These are phyloP conservation scores for Rhagium mordax DNA, from an alignment of 2,888 invertebrate genomes.

Conservation along the genomic window DNA sequence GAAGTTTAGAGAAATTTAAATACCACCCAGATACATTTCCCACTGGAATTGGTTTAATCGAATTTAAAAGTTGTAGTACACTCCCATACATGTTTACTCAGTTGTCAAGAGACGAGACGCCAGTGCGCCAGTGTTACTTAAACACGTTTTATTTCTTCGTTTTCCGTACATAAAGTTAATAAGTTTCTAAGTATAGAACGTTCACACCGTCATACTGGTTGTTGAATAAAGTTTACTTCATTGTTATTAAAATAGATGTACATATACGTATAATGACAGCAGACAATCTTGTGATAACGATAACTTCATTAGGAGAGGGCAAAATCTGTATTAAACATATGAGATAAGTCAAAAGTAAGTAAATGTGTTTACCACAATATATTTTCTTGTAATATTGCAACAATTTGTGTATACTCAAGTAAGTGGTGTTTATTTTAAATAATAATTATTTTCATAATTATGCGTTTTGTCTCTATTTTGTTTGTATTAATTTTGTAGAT, in stretches of 20 bases:
- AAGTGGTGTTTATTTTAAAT: background rate
- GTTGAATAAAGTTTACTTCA: background rate
- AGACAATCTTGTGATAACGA: slow-evolving; percentile 18
- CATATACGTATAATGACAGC: slow-evolving; percentile 5
- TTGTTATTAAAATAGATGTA: background rate
- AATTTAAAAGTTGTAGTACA: background rate
- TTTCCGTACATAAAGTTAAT: background rate
- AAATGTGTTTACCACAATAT: background rate
- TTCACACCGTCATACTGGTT: background rate
- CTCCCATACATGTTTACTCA: background rate
- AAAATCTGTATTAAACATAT: background rate
- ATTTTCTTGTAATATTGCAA: background rate
- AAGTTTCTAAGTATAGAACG: background rate
- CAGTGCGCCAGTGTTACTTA: background rate
- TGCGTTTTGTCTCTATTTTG: no score
- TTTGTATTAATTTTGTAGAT: no score
- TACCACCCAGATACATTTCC: background rate
- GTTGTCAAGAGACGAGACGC: background rate
- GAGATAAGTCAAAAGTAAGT: slow-evolving; percentile 10
- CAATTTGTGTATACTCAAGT: background rate
- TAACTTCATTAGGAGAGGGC: background rate
- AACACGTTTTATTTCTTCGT: background rate
- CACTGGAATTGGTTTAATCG: slow-evolving; percentile 1
- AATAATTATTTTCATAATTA: background rate
- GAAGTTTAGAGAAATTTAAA: slow-evolving; percentile 3